Evolutionary conservation across 2,113 vertebrate species (phyloP), one percentile per base, ranked within the genome.

Genomic region (Rhinopomastus cyanomelas): DNA sequence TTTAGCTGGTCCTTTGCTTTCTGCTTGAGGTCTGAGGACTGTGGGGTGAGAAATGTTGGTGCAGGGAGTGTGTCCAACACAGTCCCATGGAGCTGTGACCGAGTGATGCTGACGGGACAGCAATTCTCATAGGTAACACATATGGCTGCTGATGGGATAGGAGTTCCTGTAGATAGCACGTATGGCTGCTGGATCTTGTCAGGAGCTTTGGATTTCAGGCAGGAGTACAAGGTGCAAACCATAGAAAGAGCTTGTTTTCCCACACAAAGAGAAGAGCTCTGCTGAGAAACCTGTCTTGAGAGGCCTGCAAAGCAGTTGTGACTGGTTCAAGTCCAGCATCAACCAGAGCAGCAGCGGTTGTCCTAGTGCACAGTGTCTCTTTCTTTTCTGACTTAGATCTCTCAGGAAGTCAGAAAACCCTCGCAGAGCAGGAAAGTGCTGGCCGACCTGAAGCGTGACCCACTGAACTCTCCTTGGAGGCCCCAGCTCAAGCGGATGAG

Each of bases 241-340:
- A 10, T 2, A 16, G 79, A 6, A 17, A 4, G 57, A 65, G 44
- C 27, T 52, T 34, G 7, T 36, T 73, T 64, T 62, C 8, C 32
- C 34, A 2, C n/a, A 16, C 1, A 2, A 9, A 23, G 14, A 62
- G 12, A 12, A 2, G 11, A 27, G 64, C 9, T 5, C 48, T 66
- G 71, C n/a, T 59, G 44, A 46, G 37, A 53, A 71, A 42, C 30
- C 26, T 15, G 21, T 12, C 48, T 62, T 18, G 48, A 66, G 16
- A 27, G n/a, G 19, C 37, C 66, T 78, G n/a, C 23, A 34, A 72
- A 19, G 61, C 11, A 22, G 7, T 74, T 52, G 84, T 37, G 59
- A 4, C 25, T 66, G 55, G 17, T n/a, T 42, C 51, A 16, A 55
- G 21, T 29, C 34, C 81, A 71, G 25, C 36, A 51, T n/a, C 44